Evolutionary conservation across 2,797 vertebrate species (phyloP), one percentile per base, ranked within the genome.

Genomic region (Tachyglossus aculeatus): DNA sequence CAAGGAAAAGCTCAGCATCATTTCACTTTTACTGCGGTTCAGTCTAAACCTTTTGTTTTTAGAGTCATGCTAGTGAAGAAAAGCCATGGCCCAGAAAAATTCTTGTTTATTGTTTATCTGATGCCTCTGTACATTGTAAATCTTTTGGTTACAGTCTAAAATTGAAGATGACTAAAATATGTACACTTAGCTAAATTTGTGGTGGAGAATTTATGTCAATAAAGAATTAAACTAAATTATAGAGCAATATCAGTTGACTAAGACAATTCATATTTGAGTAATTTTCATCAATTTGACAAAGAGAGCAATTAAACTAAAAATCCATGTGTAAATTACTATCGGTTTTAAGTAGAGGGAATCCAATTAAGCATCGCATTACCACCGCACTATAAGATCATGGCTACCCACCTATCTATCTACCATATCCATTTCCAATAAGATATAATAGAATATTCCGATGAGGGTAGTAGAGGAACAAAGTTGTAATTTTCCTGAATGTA

Each of bases 291-390:
- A 51, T 51, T 39, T 53, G 31, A 76, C 53, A 79, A 82, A 84
- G 66, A 40, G 76, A 82, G 45, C 79, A 83, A 87, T 88, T 83
- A 83, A 78, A 86, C 65, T 64, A 69, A 36, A 67, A 75, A 83
- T 67, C 74, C 64, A 73, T 75, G 54, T 32, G 51, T 67, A 57
- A 84, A 82, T 68, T 84, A 19, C 61, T 73, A 57, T 77, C 70
- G 76, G 76, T 65, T 81, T 31, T 45, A 70, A 74, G 54, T 52
- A 61, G 55, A 67, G 68, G 34, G 59, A 73, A 76, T 73, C 68
- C 51, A 82, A 85, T 73, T 74, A 47, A 56, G 54, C 44, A 15
- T 75, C 25, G 15, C 41, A 39, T 80, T 76, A 63, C 56, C 3
- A 50, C 65, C 48, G 15, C 74, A 37, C 31, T 34, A 1, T 64